Conservation (phyloP, 2,888 invertebrate species). For the Gasteruption jaculator region DNA sequence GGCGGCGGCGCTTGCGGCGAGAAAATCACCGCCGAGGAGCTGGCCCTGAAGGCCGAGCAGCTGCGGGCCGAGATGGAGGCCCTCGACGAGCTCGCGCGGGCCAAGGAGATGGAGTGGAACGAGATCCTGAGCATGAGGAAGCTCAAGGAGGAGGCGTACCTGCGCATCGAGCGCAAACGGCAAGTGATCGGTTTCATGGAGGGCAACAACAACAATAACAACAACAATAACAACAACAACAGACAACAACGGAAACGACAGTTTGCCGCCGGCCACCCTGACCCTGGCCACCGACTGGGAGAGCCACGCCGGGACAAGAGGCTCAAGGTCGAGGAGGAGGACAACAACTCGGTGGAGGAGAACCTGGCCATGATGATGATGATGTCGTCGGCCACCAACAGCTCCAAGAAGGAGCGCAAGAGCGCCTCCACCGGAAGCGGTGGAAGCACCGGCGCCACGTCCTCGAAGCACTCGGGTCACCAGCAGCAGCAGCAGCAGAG, state of each 20-base stretch:
- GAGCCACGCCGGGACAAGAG: conserved; percentile 25
- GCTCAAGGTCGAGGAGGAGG: conserved; percentile 23
- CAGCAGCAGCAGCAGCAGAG: conserved; percentile 14
- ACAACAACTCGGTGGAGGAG: conserved; percentile 23
- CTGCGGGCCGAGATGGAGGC: conserved; percentile 54
- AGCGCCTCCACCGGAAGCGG: conserved; percentile 28
- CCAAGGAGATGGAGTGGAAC: conserved; percentile 85
- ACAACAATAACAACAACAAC: no score
- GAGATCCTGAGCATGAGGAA: conserved; percentile 77
- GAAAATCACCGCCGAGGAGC: conserved; percentile 41
- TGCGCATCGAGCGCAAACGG: conserved; percentile 67
- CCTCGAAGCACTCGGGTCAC: conserved; percentile 16
- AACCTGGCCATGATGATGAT: conserved; percentile 26
- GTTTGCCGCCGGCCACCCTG: conserved; percentile 36
- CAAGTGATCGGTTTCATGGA: conserved; percentile 57
- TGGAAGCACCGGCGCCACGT: conserved; percentile 37
- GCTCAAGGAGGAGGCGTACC: conserved; percentile 76
- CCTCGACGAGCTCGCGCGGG: conserved; percentile 68
- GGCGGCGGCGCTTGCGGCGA: conserved; percentile 44
- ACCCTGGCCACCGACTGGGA: conserved; percentile 35
- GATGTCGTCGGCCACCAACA: no score
- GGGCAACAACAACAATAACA: no score
- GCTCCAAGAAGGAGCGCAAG: conserved; percentile 36
- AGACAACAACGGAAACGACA: conserved; percentile 24
- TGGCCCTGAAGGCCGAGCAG: conserved; percentile 41